A percentile compares a stretch with the other conserved stretches of the same genome.
Evolutionary conservation across 2,113 vertebrate species (phyloP).

Genomic region (Merops nubicus): DNA sequence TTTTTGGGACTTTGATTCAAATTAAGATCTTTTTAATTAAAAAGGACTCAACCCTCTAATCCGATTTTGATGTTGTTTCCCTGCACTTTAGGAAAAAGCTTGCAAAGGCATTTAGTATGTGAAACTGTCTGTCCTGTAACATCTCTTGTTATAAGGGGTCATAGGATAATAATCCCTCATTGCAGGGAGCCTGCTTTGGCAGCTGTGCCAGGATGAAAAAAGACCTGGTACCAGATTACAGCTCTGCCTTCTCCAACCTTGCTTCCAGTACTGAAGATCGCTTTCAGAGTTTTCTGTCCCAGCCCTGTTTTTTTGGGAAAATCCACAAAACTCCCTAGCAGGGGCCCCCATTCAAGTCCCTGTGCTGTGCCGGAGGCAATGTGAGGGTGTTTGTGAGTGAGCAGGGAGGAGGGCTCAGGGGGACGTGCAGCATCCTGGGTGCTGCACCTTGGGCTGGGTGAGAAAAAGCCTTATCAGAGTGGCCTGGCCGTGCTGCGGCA

Average conservation of each 20-base stretch:
- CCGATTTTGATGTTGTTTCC: neutral
- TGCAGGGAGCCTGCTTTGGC: neutral
- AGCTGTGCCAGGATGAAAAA: neutral
- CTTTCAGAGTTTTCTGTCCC: neutral
- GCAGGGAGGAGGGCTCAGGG: neutral
- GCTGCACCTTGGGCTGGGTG: neutral
- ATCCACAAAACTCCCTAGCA: fast-evolving
- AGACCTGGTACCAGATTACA: neutral
- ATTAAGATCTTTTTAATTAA: neutral
- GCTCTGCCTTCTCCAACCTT: neutral
- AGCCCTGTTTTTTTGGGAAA: fast-evolving
- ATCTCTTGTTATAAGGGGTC: neutral
- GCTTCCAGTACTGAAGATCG: neutral
- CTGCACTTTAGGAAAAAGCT: neutral
- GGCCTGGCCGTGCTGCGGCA: neutral
- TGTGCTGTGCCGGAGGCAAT: fast-evolving
- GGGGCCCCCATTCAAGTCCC: fast-evolving
- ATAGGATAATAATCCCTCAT: neutral
- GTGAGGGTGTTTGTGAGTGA: neutral
- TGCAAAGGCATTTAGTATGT: neutral
- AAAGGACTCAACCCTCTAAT: neutral
- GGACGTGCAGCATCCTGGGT: neutral
- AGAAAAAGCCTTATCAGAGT: neutral
- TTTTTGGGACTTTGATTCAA: neutral
- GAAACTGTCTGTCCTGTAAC: neutral